Base-by-base conservation (phyloP, 2,888 invertebrate species). In the Chrysotoxum bicinctum region DNA sequence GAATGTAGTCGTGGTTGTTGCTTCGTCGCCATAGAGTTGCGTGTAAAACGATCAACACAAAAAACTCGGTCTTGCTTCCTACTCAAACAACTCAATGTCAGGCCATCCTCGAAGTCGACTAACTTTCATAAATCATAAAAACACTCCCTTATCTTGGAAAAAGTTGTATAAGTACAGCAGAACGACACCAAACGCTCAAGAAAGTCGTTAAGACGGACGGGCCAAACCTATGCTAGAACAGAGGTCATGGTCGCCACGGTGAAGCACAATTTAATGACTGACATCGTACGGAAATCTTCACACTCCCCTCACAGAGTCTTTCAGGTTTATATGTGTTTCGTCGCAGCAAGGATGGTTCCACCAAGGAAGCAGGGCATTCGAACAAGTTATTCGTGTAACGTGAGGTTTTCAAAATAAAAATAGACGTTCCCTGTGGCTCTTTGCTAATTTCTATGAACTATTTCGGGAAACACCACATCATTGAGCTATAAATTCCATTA, bases 231-330 rank as follows among this genome's bases (percentile, higher is more conserved):
- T 70, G 58, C 64, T 75, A 72, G 70, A 72, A 62, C 48, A 68
- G 48, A 84, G 84, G 84, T 84, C 84, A 84, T 70, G 84, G 84
- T 64, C 78, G 19, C 19, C 32, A 64, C 40, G 26, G n/a, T 2
- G 21, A 70, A 48, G 66, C 37, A 37, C 56, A 40, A 37, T 58
- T 19, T 74, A 52, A 83, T 54, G 58, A 73, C 76, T 50, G 43
- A 35, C 52, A 56, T 73, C 60, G 58, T 66, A 52, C 30, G 60
- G 60, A 66, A 66, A 21, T 40, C n/a, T n/a, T 45, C 43, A 58
- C 26, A 16, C 16, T 45, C 7, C 10, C 2, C 23, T 62, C 14
- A 19, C 0, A 21, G 14, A 64, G 54, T n/a, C 45, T 21, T 5
- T 43, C 43, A 23, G 19, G 10, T 21, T 40, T 14, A 3, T n/a